Evolutionary conservation across 1,140 invertebrate species (phyloP).

Genomic region (Hylaeus anthracinus): DNA sequence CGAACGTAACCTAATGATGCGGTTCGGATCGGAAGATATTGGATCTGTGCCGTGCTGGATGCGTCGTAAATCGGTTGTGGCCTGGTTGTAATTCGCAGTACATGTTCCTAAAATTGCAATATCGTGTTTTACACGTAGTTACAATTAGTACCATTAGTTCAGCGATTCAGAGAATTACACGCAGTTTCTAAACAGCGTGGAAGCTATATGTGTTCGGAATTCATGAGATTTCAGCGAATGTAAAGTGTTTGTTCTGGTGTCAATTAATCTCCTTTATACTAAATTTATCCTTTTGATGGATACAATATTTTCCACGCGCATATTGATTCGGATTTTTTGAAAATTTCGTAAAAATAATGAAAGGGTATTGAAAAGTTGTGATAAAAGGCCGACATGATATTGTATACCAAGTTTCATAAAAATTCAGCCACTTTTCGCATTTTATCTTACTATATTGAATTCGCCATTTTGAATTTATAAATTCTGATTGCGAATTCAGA

Average conservation of each 20-base stretch:
- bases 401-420: no score
- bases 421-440: no score
- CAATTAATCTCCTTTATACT: no score
- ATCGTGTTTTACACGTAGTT: conserved; percentile 21
- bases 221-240: neutral
- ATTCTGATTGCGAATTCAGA: no score
- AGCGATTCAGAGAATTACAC: neutral
- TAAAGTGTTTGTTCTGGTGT: neutral
- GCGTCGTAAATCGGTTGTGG: conserved; percentile 36
- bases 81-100: conserved; percentile 27
- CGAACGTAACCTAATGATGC: conserved; percentile 51
- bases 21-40: conserved; percentile 38
- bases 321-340: no score
- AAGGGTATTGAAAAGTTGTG: no score
- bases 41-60: conserved; percentile 9
- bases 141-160: neutral
- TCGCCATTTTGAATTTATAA: no score
- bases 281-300: neutral
- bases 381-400: no score
- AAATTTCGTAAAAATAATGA: no score
- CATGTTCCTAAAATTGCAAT: conserved; percentile 32
- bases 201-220: neutral
- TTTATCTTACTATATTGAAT: no score
- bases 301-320: no score
- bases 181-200: neutral